Conservation (phyloP, 2,797 vertebrate genomes). For the Odontamblyopus rebecca region DNA sequence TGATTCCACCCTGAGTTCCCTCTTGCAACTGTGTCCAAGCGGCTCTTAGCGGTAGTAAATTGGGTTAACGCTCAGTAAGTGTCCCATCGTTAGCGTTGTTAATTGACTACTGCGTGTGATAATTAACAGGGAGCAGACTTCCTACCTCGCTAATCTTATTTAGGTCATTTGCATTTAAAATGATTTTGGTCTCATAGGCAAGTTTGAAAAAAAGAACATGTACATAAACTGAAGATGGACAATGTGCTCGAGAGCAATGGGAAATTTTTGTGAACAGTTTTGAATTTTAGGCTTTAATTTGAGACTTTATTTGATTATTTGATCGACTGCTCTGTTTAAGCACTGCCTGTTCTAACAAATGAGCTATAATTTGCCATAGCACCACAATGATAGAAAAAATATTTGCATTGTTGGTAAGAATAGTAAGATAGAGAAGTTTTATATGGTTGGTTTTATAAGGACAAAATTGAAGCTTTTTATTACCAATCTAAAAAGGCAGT, state of each 20-base stretch:
- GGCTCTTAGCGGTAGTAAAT: conserved; percentile 64
- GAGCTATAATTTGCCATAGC: background rate
- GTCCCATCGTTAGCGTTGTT: conserved; percentile 76
- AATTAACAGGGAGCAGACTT: conserved; percentile 77
- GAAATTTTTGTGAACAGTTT: background rate
- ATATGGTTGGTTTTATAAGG: too few relatives aligned
- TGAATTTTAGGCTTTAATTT: too few relatives aligned
- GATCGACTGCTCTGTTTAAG: background rate
- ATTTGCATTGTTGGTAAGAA: too few relatives aligned
- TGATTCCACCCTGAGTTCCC: conserved; percentile 53
- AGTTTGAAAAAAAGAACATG: conserved; percentile 27
- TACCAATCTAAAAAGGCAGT: background rate
- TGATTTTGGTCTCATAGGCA: conserved; percentile 69
- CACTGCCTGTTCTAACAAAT: background rate
- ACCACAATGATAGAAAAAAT: too few relatives aligned
- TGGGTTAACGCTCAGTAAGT: conserved; percentile 77
- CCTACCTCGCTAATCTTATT: conserved; percentile 77
- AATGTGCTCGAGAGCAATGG: conserved; percentile 23
- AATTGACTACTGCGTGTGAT: conserved; percentile 79
- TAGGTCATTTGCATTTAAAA: conserved; percentile 81
- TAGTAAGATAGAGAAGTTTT: too few relatives aligned
- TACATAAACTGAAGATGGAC: conserved; percentile 22
- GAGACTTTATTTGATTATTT: background rate
- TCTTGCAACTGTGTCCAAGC: conserved; percentile 53
- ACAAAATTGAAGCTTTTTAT: background rate